Evolutionary conservation across 2,888 invertebrate species (phyloP), one percentile per base, ranked within the genome.

Genomic region (Xylota sylvarum): DNA sequence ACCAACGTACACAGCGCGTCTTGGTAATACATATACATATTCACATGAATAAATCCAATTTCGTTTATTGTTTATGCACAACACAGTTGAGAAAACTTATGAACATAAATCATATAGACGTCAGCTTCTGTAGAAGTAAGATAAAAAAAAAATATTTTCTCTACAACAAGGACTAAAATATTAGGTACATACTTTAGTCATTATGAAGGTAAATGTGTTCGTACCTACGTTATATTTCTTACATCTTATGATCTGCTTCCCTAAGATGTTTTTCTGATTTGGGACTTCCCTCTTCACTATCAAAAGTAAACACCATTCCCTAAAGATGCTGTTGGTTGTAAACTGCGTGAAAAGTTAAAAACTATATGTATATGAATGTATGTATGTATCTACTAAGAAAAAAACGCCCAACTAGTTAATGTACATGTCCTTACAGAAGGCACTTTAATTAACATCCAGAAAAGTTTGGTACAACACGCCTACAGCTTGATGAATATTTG

Each of bases 401-500:
- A 48, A 37, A 46, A 19, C 19, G 19, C 17, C 56, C 30, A 65
- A 55, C 50, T 50, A 65, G 35, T 56, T 56, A 65, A 56, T 64
- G 56, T 37, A 55, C 55, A 55, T 35, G 35, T 37, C 52, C 50
- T 65, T 48, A 56, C 19, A 35, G 35, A 56, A 43, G 76, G 76
- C 70, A 76, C 80, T 85, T 77, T 76, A 76, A 85, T 85, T 85
- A 85, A 81, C 80, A 60, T 76, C 58, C 81, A 70, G 58, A 32
- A 85, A 52, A 12, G 52, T 17, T 72, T 77, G 48, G 40, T 30
- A 3, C 14, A 40, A 50, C 23, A 23, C 64, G 64, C 77, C 48
- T 67, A 5, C 6, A 32, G 73, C 43, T 10, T 74, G 27, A 19
- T 77, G 58, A 60, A 80, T 81, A 81, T 85, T 85, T 85, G 70